phyloP scores from a whole-genome alignment of 2,888 invertebrate genomes.

The Phytoseiulus persimilis region DNA sequence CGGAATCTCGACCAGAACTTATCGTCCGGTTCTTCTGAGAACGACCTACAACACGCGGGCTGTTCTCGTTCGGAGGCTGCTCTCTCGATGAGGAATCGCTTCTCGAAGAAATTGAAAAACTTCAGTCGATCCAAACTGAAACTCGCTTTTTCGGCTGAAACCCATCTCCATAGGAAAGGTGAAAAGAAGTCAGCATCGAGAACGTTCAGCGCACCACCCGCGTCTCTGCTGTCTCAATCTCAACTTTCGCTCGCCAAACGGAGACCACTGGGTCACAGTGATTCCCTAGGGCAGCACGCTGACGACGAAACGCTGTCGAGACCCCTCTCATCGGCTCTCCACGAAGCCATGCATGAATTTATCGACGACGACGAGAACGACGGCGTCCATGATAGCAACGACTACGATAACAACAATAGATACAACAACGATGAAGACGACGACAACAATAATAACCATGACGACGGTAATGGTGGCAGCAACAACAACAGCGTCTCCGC shows the following conservation, averaged over 20 bases:
- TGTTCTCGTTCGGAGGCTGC: slow-evolving; percentile 18
- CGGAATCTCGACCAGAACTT: slow-evolving; percentile 24
- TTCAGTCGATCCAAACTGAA: slow-evolving; percentile 35
- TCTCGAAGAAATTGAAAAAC: slow-evolving; percentile 27
- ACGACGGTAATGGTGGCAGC: neutral
- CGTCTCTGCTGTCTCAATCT: slow-evolving; percentile 13
- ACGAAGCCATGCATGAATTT: neutral
- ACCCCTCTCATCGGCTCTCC: neutral
- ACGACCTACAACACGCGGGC: slow-evolving; percentile 25
- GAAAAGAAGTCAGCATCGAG: slow-evolving; percentile 33
- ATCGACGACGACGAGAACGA: neutral
- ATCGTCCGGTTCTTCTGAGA: slow-evolving; percentile 28
- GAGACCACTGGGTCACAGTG: slow-evolving; percentile 19
- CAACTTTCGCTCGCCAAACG: neutral
- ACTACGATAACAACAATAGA: neutral
- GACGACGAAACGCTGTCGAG: neutral
- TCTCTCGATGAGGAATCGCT: slow-evolving; percentile 37
- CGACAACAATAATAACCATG: neutral
- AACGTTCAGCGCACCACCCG: slow-evolving; percentile 35
- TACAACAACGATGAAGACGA: neutral
- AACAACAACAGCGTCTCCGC: neutral
- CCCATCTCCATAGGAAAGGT: neutral
- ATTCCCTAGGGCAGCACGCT: neutral
- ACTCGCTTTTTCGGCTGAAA: slow-evolving; percentile 32
- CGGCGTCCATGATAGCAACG: neutral